Evolutionary conservation across 2,113 vertebrate species (phyloP).

Genomic region (Crotalus tigris): DNA sequence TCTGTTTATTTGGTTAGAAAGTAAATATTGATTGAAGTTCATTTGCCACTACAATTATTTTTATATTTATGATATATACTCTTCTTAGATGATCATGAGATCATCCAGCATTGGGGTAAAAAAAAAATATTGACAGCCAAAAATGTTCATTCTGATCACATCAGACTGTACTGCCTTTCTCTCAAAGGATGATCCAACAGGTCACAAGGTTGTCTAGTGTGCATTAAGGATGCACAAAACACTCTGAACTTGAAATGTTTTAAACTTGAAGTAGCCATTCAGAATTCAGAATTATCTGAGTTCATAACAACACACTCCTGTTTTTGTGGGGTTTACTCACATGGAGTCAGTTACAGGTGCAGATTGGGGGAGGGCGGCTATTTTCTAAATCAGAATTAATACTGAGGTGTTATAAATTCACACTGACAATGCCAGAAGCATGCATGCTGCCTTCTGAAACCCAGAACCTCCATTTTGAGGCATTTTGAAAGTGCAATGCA

Average conservation of each 20-base stretch:
- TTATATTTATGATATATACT: too few relatives aligned
- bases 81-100: too few relatives aligned
- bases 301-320: neutral
- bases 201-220: neutral
- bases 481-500: neutral
- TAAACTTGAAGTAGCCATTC: neutral
- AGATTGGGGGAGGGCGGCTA: neutral
- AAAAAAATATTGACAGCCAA: too few relatives aligned
- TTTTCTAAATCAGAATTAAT: neutral
- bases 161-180: too few relatives aligned
- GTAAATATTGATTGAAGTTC: too few relatives aligned
- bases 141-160: too few relatives aligned
- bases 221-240: neutral
- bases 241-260: neutral
- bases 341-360: neutral
- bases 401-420: neutral
- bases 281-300: neutral
- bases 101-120: too few relatives aligned
- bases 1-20: too few relatives aligned
- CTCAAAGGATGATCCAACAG: too few relatives aligned
- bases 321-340: neutral
- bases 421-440: neutral
- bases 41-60: too few relatives aligned
- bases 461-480: neutral
- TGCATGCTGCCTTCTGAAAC: neutral